Percentiles rank a stretch among this genome's conserved stretches.
These are phyloP conservation scores for Bembecia ichneumoniformis DNA, from an alignment of 2,888 invertebrate genomes.

Conservation along the genomic window DNA sequence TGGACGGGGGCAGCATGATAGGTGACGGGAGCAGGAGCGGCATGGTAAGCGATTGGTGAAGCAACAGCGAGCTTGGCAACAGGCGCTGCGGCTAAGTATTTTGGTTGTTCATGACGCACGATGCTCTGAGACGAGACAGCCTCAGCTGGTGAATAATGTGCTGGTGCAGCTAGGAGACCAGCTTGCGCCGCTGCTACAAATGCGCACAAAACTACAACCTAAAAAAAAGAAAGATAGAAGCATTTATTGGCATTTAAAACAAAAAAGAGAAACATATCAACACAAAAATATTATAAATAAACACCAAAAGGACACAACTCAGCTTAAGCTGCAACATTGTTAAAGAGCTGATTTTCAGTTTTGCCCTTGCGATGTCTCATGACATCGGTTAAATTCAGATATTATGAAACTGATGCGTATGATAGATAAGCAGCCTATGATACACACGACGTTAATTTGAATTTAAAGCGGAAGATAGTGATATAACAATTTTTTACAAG, in stretches of 20 bases:
- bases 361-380: too few species aligned
- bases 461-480: too few species aligned
- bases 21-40: slow-evolving; percentile 13
- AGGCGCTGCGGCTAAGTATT: slow-evolving; percentile 13
- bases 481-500: too few species aligned
- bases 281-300: too few species aligned
- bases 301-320: too few species aligned
- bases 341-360: too few species aligned
- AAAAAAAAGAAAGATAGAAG: neutral
- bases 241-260: neutral
- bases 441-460: too few species aligned
- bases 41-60: slow-evolving; percentile 14
- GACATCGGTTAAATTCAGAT: too few species aligned
- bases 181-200: slow-evolving; percentile 7
- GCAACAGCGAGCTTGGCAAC: slow-evolving; percentile 16
- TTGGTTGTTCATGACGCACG: slow-evolving; percentile 8
- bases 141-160: slow-evolving; percentile 17
- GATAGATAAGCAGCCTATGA: too few species aligned
- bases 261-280: too few species aligned
- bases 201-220: slow-evolving; percentile 5
- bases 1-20: slow-evolving; percentile 34
- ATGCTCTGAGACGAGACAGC: slow-evolving; percentile 1
- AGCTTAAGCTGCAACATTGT: too few species aligned
- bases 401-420: too few species aligned
- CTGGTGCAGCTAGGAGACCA: slow-evolving; percentile 20